Evolutionary conservation across 1,140 invertebrate species (phyloP).

Genomic region (Proctacanthus coquilletti): DNA sequence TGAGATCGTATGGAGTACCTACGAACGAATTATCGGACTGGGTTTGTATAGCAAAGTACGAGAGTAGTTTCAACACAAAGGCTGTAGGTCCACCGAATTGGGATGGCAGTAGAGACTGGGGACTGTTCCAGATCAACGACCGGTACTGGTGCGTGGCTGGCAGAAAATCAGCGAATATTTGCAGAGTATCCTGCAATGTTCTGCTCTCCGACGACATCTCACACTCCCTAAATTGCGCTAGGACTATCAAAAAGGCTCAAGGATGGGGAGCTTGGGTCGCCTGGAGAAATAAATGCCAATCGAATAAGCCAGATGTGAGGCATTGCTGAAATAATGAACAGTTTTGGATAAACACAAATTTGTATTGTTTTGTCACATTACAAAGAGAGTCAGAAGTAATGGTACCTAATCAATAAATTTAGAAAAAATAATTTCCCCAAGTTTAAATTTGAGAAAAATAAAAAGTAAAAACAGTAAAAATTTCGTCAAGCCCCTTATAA

Average conservation of each 20-base stretch:
- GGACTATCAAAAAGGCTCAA: neutral
- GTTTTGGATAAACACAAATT: no score
- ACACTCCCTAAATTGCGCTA: neutral
- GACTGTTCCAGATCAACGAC: slow-evolving; percentile 36
- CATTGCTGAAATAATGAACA: neutral
- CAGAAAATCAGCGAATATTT: slow-evolving; percentile 12
- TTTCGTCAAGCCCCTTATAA: no score
- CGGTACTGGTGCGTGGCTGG: slow-evolving; percentile 29
- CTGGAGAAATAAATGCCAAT: neutral
- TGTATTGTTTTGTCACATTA: no score
- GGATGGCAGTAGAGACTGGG: slow-evolving; percentile 33
- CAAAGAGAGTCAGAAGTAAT: no score
- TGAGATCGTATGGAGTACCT: slow-evolving; percentile 21
- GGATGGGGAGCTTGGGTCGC: neutral
- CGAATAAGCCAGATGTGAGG: slow-evolving; percentile 1
- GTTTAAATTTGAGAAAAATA: no score
- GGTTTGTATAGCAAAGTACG: slow-evolving; percentile 14
- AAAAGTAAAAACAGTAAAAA: no score
- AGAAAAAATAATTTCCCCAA: no score
- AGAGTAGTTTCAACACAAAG: slow-evolving; percentile 23
- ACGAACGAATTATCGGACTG: slow-evolving; percentile 15
- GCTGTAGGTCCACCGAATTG: slow-evolving; percentile 24
- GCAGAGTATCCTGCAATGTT: slow-evolving; percentile 21
- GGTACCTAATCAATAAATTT: no score
- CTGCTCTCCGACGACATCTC: neutral